phyloP scores from a whole-genome alignment of 2,113 vertebrate genomes.

The Nycticebus coucang region DNA sequence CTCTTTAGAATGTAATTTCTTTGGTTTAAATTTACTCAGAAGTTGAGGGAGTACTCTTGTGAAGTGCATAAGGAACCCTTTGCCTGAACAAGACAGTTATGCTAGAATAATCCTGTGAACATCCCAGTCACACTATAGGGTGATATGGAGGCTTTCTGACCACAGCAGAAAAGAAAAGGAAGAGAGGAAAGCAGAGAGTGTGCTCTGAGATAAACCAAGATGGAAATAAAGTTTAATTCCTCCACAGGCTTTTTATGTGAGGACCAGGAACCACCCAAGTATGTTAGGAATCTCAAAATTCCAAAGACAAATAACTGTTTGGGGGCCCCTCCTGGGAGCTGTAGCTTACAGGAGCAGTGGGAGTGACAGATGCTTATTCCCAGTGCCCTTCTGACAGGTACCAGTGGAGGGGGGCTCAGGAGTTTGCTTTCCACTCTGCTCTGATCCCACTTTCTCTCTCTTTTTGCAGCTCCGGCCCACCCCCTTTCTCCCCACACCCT shows the following conservation, averaged over 20 bases:
- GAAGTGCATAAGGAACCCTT: not conserved
- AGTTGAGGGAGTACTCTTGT: not conserved
- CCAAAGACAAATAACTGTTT: not conserved
- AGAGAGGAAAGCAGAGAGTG: not conserved
- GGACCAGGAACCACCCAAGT: too few relatives aligned
- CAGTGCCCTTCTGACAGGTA: not conserved
- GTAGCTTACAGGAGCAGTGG: not conserved
- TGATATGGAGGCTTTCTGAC: not conserved
- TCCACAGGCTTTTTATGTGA: not conserved
- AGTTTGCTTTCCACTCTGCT: not conserved
- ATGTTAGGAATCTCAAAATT: not conserved
- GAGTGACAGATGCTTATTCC: not conserved
- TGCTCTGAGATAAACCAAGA: not conserved
- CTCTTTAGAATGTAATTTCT: not conserved
- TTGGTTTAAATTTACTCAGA: not conserved
- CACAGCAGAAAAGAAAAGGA: not conserved
- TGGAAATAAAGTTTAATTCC: not conserved
- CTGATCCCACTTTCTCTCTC: not conserved
- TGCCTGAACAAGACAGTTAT: rapidly evolving
- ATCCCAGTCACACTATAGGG: not conserved
- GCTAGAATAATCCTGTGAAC: not conserved
- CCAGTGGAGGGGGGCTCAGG: not conserved
- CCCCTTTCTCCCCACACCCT: too few relatives aligned
- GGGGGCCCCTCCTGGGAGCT: not conserved
- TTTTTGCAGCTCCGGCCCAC: not conserved